These are phyloP conservation scores for Thera britannica DNA, from an alignment of 2,888 invertebrate species.

Conservation along the genomic window DNA sequence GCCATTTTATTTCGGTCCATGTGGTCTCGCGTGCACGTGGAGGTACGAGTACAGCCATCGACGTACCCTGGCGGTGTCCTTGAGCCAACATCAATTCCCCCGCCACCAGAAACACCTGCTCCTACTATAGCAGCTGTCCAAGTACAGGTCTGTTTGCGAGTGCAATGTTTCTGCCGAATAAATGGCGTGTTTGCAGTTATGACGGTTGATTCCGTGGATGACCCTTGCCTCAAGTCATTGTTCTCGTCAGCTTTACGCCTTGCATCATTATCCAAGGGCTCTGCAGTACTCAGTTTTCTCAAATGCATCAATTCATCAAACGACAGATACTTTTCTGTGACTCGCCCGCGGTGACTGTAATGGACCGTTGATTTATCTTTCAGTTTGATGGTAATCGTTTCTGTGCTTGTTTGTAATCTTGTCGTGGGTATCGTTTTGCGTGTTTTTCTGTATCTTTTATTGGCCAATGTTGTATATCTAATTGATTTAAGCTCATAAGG, in stretches of 20 bases:
- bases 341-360: conserved; percentile 42
- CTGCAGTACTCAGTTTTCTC: conserved; percentile 59
- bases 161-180: conserved; percentile 65
- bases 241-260: conserved; percentile 46
- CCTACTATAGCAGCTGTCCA: conserved; percentile 61
- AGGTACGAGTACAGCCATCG: conserved; percentile 75
- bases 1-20: conserved; percentile 69
- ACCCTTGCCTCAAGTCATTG: conserved; percentile 20
- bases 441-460: conserved; percentile 50
- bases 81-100: conserved; percentile 51
- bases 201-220: conserved; percentile 32
- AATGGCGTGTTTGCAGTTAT: conserved; percentile 65
- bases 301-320: conserved; percentile 78
- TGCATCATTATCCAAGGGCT: conserved; percentile 47
- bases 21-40: conserved; percentile 73
- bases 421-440: conserved; percentile 41
- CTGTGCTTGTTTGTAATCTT: conserved; percentile 51
- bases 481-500: conserved; percentile 58
- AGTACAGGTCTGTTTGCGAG: conserved; percentile 75
- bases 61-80: conserved; percentile 75
- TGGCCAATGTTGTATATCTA: conserved; percentile 66
- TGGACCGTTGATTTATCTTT: conserved; percentile 42
- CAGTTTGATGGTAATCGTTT: conserved; percentile 65
- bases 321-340: conserved; percentile 75
- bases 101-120: conserved; percentile 23